Evolutionary conservation across 2,797 vertebrate species (phyloP).

Genomic region (Sciurus carolinensis): DNA sequence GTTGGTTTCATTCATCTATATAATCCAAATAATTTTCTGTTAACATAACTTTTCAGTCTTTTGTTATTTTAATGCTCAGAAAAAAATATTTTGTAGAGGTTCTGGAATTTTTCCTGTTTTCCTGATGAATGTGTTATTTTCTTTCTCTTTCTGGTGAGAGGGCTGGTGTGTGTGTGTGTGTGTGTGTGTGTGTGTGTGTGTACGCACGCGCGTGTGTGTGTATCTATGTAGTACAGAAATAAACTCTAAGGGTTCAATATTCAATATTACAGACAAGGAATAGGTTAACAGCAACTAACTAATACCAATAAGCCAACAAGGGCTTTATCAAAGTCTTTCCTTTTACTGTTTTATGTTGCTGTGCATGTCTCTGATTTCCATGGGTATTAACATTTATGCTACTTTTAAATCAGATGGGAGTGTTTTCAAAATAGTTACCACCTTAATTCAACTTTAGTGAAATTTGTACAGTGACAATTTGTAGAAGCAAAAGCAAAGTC

Average conservation of each 20-base stretch:
- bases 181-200: background rate
- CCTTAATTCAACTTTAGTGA: slow-evolving; percentile 6
- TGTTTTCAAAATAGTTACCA: background rate
- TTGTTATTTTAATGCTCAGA: slow-evolving; percentile 11
- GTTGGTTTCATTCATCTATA: background rate
- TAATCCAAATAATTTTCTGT: slow-evolving; percentile 11
- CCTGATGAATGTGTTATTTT: background rate
- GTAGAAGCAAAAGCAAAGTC: background rate
- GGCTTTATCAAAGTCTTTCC: background rate
- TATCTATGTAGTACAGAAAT: background rate
- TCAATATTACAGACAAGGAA: background rate
- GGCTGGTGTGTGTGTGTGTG: background rate
- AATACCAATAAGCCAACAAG: background rate
- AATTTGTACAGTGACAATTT: background rate
- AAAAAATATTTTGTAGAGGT: background rate
- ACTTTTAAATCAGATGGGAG: background rate
- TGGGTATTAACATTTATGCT: background rate
- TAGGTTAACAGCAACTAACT: background rate
- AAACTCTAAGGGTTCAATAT: background rate
- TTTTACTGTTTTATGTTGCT: background rate
- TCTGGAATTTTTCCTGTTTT: background rate
- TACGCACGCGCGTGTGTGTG: background rate
- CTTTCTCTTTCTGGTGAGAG: background rate
- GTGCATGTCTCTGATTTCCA: background rate
- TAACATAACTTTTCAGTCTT: background rate